A percentile compares a stretch with the other conserved stretches of the same genome.
phyloP scores from a whole-genome alignment of 2,888 invertebrate genomes.

The Ophion ventricosus region DNA sequence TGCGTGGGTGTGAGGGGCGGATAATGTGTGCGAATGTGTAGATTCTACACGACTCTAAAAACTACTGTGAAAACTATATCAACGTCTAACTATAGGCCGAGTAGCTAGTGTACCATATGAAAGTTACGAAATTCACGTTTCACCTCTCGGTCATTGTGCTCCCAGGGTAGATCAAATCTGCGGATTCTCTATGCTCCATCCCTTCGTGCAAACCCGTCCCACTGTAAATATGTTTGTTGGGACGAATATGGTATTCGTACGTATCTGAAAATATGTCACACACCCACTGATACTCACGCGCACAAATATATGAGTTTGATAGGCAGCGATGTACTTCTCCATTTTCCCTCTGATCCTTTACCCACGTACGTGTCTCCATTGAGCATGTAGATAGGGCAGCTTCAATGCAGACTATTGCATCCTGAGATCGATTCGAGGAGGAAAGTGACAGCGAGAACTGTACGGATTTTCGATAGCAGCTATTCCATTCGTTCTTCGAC shows the following conservation, averaged over 20 bases:
- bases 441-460: slow-evolving; percentile 39
- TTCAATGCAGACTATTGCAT: slow-evolving; percentile 19
- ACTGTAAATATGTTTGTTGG: slow-evolving; percentile 67
- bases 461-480: slow-evolving; percentile 57
- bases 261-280: background rate
- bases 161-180: slow-evolving; percentile 72
- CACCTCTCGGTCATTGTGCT: slow-evolving; percentile 44
- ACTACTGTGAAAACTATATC: background rate
- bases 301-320: background rate
- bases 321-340: background rate
- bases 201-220: slow-evolving; percentile 68
- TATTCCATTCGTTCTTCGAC: slow-evolving; percentile 39
- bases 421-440: slow-evolving; percentile 51
- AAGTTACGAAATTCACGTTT: slow-evolving; percentile 21
- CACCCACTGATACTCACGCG: background rate
- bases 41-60: background rate
- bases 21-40: background rate
- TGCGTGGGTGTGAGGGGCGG: background rate
- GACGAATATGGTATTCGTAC: slow-evolving; percentile 37
- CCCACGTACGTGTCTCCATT: background rate
- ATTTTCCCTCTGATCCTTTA: slow-evolving; percentile 8
- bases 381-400: background rate
- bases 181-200: slow-evolving; percentile 25
- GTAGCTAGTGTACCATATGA: background rate
- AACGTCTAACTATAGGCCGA: background rate